Evolutionary conservation across 53 echinoderm and acorn worm genomes (phyloP), one percentile per base, ranked within the genome.

Genomic region (Stichopus horrens): DNA sequence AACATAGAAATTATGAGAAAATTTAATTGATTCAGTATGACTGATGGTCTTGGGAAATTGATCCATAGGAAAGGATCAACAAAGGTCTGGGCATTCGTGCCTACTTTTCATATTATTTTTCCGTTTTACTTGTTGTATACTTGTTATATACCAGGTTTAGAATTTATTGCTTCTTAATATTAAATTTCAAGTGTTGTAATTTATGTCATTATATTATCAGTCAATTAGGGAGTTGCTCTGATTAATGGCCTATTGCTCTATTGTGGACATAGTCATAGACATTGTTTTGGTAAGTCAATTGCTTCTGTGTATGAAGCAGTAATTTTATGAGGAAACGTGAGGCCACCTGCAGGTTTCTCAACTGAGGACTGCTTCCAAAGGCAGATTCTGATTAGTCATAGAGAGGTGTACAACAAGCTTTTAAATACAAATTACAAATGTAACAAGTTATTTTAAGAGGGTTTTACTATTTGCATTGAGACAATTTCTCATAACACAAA

Each of bases 381-480:
- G 75, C 75, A 75, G 75, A 75, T 75, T 75, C 75, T 75, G 4
- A 5, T 75, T 14, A 18, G 75, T 75, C 75, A 75, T 75, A 75
- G 19, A 75, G 19, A 75, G 75, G 5, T 16, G 75, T 75, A 20
- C 19, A 5, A 75, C 19, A 18, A 75, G 75, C 75, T 20, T 18
- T 75, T 75, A 75, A 75, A 75, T 75, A 75, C 19, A 75, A 75
- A 75, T 75, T 75, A 75, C 75, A 18, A 75, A 20, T 20, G 19
- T 75, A 75, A 75, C 75, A 75, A 75, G 75, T 75, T 75, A 18
- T 14, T 75, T 14, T 20, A 75, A 19, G 16, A 75, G 75, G 19
- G 75, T 14, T 75, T 75, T 20, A 14, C 75, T 75, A 75, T 18
- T 75, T 18, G 19, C 75, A 75, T 75, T 18, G 37, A 20, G 75